These are phyloP conservation scores for Polia nebulosa DNA, from an alignment of 2,888 invertebrate species.

Conservation along the genomic window DNA sequence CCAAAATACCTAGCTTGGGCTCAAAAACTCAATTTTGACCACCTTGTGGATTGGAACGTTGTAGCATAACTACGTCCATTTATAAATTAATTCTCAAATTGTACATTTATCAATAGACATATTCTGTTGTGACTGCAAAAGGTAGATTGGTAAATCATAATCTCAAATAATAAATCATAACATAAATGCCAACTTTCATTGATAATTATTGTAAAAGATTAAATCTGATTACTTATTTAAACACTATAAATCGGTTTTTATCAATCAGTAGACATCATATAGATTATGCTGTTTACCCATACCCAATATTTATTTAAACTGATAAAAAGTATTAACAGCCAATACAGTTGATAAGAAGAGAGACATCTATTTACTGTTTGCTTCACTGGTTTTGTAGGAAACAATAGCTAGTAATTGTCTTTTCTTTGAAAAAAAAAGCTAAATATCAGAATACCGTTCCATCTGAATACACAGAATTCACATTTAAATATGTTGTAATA, in stretches of 20 bases:
- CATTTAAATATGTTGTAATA: neutral
- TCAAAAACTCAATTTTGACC: too few relatives aligned
- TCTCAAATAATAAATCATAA: neutral
- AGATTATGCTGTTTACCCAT: slow-evolving; percentile 26
- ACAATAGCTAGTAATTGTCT: too few relatives aligned
- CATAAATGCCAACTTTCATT: neutral
- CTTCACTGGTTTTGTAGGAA: neutral
- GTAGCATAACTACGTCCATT: too few relatives aligned
- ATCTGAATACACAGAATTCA: neutral
- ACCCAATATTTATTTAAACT: slow-evolving; percentile 49
- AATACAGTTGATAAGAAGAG: slow-evolving; percentile 43
- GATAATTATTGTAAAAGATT: slow-evolving; percentile 12
- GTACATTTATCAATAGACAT: neutral
- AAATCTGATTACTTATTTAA: slow-evolving; percentile 1
- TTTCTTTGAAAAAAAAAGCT: neutral
- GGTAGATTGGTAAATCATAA: neutral
- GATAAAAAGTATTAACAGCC: slow-evolving; percentile 38
- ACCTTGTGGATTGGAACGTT: too few relatives aligned
- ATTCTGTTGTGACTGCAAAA: neutral
- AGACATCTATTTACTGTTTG: slow-evolving; percentile 8
- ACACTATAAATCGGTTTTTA: slow-evolving; percentile 22
- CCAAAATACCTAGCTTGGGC: too few relatives aligned
- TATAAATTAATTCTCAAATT: too few relatives aligned
- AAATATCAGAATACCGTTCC: neutral
- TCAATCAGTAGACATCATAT: slow-evolving; percentile 36